Percentiles rank a stretch among this genome's conserved stretches.
These are phyloP conservation scores for Bettongia penicillata DNA, from an alignment of 2,113 vertebrate species.

Conservation along the genomic window DNA sequence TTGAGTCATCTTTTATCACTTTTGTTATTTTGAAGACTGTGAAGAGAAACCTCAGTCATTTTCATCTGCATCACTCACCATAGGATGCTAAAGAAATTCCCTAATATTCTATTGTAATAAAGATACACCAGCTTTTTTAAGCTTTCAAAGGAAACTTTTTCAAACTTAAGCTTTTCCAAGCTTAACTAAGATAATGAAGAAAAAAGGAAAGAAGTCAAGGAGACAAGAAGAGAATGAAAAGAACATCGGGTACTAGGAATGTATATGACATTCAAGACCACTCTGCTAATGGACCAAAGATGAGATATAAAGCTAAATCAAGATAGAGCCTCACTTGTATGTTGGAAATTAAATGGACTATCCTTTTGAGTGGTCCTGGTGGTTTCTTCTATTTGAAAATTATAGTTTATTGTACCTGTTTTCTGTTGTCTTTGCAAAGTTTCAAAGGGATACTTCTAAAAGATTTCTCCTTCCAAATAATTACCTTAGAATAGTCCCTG, in stretches of 20 bases:
- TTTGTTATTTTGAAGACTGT: not conserved
- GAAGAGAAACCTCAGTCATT: not conserved
- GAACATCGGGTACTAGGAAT: not conserved
- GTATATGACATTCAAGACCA: not conserved
- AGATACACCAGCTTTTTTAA: not conserved
- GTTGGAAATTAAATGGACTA: not conserved
- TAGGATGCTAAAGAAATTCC: not conserved
- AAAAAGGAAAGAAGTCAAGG: not conserved
- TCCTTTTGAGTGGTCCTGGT: not conserved
- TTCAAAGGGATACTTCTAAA: not conserved
- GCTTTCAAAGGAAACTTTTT: not conserved
- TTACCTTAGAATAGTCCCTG: not conserved
- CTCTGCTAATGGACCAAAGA: not conserved
- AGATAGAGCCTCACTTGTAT: not conserved
- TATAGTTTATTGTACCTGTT: not conserved
- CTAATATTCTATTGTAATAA: not conserved
- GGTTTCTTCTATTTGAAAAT: not conserved
- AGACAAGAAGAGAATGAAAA: not conserved
- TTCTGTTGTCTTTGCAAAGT: not conserved
- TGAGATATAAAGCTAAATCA: not conserved
- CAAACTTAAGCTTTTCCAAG: not conserved
- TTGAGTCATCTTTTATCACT: not conserved
- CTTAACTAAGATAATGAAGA: not conserved
- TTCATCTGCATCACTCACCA: not conserved
- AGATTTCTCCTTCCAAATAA: not conserved